phyloP scores from a whole-genome alignment of 1,140 invertebrate genomes.

The Chrysoperla carnea region DNA sequence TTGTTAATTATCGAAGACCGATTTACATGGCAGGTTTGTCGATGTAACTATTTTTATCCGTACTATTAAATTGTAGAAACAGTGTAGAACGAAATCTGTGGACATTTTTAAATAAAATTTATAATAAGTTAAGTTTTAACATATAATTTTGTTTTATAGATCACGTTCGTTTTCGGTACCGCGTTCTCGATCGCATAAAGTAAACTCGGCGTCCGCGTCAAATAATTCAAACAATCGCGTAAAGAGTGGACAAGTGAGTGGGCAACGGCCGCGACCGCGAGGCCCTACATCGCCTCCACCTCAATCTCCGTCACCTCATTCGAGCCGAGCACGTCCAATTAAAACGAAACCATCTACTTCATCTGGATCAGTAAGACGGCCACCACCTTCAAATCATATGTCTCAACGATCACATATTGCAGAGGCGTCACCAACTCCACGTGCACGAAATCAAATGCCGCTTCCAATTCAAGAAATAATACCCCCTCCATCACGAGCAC shows the following conservation, averaged over 20 bases:
- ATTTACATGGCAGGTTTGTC: too few relatives aligned
- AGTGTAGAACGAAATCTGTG: too few relatives aligned
- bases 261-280: conserved; percentile 5
- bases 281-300: conserved; percentile 15
- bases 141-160: conserved; percentile 11
- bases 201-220: neutral
- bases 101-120: too few relatives aligned
- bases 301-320: conserved; percentile 15
- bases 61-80: too few relatives aligned
- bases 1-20: too few relatives aligned
- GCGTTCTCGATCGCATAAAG: conserved; percentile 8
- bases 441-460: too few relatives aligned
- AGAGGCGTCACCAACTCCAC: conserved; percentile 11
- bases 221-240: neutral
- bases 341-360: conserved; percentile 16
- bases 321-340: conserved; percentile 6
- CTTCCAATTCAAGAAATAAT: neutral
- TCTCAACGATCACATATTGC: conserved; percentile 22
- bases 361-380: conserved; percentile 2
- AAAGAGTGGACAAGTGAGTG: too few relatives aligned
- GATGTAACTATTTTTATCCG: too few relatives aligned
- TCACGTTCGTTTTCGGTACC: conserved; percentile 28
- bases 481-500: conserved; percentile 17
- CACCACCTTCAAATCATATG: conserved; percentile 18
- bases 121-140: too few relatives aligned